These are phyloP conservation scores for Prunella fulvescens DNA, from an alignment of 2,113 vertebrate genomes.

Conservation along the genomic window DNA sequence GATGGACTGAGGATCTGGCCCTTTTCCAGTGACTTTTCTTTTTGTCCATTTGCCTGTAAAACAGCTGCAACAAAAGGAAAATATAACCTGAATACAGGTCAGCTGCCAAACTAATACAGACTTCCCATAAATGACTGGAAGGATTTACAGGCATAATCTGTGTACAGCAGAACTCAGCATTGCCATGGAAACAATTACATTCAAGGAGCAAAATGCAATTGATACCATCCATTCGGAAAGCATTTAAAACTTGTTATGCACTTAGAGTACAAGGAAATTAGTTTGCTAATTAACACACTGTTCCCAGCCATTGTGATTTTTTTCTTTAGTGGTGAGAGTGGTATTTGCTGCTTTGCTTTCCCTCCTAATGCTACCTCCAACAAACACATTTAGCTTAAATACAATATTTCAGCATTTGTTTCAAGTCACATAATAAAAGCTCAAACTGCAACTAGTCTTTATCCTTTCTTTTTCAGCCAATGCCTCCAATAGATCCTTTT, in stretches of 20 bases:
- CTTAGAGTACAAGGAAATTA: constrained; percentile 34
- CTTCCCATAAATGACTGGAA: background rate
- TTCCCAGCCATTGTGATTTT: constrained; percentile 19
- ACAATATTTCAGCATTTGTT: constrained; percentile 47
- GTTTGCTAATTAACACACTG: constrained; percentile 52
- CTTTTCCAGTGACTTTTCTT: background rate
- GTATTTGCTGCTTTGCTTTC: background rate
- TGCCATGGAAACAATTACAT: constrained; percentile 48
- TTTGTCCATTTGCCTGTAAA: background rate
- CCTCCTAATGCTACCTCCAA: background rate
- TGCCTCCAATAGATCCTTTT: constrained; percentile 46
- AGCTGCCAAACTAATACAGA: constrained; percentile 17
- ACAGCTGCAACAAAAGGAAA: background rate
- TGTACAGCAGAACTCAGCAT: background rate
- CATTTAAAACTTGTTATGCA: constrained; percentile 44
- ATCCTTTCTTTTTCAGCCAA: constrained; percentile 38
- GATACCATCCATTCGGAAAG: constrained; percentile 17
- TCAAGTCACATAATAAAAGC: constrained; percentile 25
- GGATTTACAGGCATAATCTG: background rate
- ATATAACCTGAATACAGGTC: constrained; percentile 21
- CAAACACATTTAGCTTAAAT: constrained; percentile 34
- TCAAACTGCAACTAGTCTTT: constrained; percentile 10
- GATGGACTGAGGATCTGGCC: background rate
- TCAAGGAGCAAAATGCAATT: constrained; percentile 17
- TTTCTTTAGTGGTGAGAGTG: background rate